Base-by-base conservation (phyloP, 1,140 invertebrate species). In the Drosophila burlai region DNA sequence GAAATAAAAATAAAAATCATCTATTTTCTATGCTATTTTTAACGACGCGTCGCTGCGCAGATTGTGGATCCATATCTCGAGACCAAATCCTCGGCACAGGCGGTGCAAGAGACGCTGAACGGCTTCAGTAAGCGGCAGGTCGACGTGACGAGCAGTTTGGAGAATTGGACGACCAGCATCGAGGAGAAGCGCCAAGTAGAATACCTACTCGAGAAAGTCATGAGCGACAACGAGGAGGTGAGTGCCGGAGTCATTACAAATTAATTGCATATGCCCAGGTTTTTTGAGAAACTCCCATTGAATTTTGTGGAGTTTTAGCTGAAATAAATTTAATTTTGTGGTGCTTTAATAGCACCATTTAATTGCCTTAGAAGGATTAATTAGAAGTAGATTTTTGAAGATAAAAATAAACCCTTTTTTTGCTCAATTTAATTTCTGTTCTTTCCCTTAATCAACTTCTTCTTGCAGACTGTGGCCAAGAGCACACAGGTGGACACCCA, bases 21-120 rank as follows among this genome's bases (percentile, higher is more conserved):
- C 77, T 80, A 66, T 57, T 82, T 59, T 81, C 64, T 78, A 67
- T 91, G 83, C 91, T 92, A 90, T 91, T 85, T 81, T 92, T 90
- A 90, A 71, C 64, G 62, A 46, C 46, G 66, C 60, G 21, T 40
- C 54, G 69, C 59, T 62, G 83, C 79, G 63, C 74, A 97, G 96
- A 95, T 96, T 81, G 94, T 95, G 69, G 97, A 97, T 93, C 95
- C 95, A 45, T 95, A 96, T 94, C 94, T 98, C 69, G 96, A 97
- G 92, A 94, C 96, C 59, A 94, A 95, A 64, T 94, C 95, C 84
- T 95, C 97, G 66, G 94, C 95, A 79, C 91, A 95, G 47, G 96
- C 95, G 82, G 95, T 97, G 46, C 95, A 97, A 91, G 95, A 95
- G 18, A 94, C 96, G 47, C 92, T 97, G 73, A 95, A 96, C 81